phyloP scores from a whole-genome alignment of 1,140 invertebrate species.

The Bombus soroeensis region DNA sequence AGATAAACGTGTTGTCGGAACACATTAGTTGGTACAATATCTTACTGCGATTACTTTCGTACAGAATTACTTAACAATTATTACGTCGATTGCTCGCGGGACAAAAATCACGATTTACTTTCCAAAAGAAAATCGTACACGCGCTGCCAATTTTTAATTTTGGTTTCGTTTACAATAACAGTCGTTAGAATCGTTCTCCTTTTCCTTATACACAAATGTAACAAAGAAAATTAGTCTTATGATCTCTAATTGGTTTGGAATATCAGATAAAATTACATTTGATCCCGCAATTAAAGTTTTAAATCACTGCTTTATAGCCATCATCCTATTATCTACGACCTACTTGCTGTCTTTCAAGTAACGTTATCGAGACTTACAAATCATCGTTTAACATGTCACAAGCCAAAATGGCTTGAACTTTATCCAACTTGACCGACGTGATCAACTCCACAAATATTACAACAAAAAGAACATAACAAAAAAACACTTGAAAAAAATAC shows the following conservation, averaged over 20 bases:
- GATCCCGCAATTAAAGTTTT: too few species aligned
- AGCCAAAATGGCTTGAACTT: neutral
- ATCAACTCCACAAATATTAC: neutral
- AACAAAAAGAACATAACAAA: neutral
- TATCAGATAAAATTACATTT: neutral
- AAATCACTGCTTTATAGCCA: too few species aligned
- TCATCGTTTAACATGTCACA: neutral
- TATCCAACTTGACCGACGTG: neutral
- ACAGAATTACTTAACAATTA: conserved; percentile 43
- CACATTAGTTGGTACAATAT: conserved; percentile 58
- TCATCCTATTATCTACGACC: neutral
- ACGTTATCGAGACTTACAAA: neutral
- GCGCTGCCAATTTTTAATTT: conserved; percentile 40
- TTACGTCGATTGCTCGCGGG: neutral
- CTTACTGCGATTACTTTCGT: neutral
- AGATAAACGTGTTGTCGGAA: neutral
- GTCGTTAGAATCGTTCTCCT: neutral
- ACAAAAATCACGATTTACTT: neutral
- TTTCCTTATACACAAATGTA: neutral
- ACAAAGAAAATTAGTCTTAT: neutral
- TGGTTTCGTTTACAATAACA: neutral
- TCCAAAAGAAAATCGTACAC: neutral
- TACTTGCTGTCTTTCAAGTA: neutral
- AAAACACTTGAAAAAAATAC: neutral
- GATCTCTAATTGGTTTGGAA: neutral